These are phyloP conservation scores for Chloropsis cyanopogon DNA, from an alignment of 2,113 vertebrate species.

Conservation along the genomic window DNA sequence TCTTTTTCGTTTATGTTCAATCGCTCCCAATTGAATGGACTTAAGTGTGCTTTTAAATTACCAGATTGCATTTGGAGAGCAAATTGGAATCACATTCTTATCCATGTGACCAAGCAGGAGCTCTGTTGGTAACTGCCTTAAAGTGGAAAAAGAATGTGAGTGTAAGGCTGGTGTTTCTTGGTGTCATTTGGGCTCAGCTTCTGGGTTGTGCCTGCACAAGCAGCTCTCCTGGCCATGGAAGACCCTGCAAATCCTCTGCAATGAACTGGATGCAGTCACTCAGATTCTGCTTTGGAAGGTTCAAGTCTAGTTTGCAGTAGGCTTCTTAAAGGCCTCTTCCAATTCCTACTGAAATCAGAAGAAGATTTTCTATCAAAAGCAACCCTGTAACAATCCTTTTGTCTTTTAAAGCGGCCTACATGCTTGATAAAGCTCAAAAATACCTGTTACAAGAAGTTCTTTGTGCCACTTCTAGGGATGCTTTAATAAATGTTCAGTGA, in stretches of 20 bases:
- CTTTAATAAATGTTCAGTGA: not conserved
- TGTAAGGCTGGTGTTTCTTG: not conserved
- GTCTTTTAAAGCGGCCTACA: not conserved
- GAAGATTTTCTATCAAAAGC: not conserved
- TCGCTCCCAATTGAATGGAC: not conserved
- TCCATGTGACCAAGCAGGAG: not conserved
- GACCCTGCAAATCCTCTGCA: not conserved
- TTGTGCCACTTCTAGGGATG: not conserved
- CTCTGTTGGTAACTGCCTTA: not conserved
- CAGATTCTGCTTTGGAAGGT: not conserved
- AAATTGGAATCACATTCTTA: not conserved
- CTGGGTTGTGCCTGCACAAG: not conserved
- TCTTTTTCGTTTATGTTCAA: not conserved
- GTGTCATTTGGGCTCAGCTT: not conserved
- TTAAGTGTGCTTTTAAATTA: not conserved
- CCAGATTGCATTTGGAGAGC: not conserved
- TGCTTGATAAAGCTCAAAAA: not conserved
- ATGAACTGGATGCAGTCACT: not conserved
- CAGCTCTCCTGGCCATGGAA: not conserved
- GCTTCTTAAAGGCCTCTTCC: not conserved
- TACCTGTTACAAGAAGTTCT: not conserved
- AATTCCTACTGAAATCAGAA: not conserved
- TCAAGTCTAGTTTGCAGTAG: not conserved
- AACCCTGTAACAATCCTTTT: not conserved
- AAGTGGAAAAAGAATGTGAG: not conserved